These are phyloP conservation scores for Gymnopithys bicolor DNA, from an alignment of 2,797 vertebrate genomes.

Conservation along the genomic window DNA sequence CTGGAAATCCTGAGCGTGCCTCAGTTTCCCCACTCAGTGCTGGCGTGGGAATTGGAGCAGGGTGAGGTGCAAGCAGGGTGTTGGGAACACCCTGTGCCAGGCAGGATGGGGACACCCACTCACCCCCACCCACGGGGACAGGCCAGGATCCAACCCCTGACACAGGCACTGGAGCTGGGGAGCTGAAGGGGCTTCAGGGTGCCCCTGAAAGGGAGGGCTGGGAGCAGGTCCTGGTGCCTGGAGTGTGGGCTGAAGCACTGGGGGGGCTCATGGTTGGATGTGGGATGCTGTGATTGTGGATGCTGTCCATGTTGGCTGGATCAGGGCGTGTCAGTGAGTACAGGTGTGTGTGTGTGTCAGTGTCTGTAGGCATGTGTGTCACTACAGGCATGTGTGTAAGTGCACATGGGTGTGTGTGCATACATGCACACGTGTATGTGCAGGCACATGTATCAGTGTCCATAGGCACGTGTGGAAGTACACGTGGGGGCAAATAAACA, in stretches of 20 bases:
- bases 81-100: background rate
- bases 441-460: too few species aligned
- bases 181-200: background rate
- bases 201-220: background rate
- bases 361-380: background rate
- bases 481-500: too few species aligned
- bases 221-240: background rate
- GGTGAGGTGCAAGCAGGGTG: background rate
- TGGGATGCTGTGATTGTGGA: background rate
- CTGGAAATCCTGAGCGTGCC: background rate
- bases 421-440: too few species aligned
- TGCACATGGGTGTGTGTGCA: background rate
- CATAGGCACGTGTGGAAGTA: too few species aligned
- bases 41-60: background rate
- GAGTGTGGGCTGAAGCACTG: background rate
- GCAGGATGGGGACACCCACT: background rate
- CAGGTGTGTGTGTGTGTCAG: too few species aligned
- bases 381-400: background rate
- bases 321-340: rapidly evolving
- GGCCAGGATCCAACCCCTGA: background rate
- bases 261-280: background rate
- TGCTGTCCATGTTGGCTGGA: background rate
- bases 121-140: background rate
- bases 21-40: background rate
- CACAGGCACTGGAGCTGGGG: background rate